Evolutionary conservation across 2,888 invertebrate species (phyloP), one percentile per base, ranked within the genome.

Genomic region (Caenorhabditis macrosperma): DNA sequence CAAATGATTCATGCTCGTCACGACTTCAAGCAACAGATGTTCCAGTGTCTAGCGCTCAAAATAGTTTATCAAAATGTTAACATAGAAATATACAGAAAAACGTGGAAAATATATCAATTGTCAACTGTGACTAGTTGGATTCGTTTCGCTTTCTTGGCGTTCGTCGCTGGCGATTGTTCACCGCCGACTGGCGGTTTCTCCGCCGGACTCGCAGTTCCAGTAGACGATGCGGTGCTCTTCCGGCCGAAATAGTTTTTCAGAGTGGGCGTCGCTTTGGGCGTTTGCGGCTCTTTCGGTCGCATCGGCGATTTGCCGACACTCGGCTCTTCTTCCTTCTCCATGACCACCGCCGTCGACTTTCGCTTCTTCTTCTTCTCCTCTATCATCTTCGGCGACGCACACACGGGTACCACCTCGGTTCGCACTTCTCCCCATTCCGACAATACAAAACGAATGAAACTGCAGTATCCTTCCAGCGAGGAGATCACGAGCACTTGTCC

Each of bases 381-480:
- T 17, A 78, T 68, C 44, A 78, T 17, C 2, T 41, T 35, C n/a
- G 78, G 78, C 5, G 78, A 74, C 0, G 44, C 24, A 15, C 71
- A 72, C 4, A 20, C n/a, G 5, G 78, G 71, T 20, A 72, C 48
- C n/a, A 44, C 24, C 1, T 78, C 60, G 2, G 50, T 64, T 30
- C 66, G 26, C 35, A 68, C 46, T 30, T 54, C 46, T 33, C 86
- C 86, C 81, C 84, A 82, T 44, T 67, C 50, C n/a, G 81, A 71
- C 20, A 84, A 10, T 15, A 89, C 93, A 91, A 96, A 95, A n/a
- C 94, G 93, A 26, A 95, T 93, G 61, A 96, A 92, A 0, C 95
- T 94, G 91, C 95, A 95, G 91, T 94, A 96, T 1, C 96, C 96
- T 92, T 96, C 96, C 0, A 95, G 95, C 15, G 96, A 96, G 2